Evolutionary conservation across 2,888 invertebrate species (phyloP).

Genomic region (Hypsopygia costalis): DNA sequence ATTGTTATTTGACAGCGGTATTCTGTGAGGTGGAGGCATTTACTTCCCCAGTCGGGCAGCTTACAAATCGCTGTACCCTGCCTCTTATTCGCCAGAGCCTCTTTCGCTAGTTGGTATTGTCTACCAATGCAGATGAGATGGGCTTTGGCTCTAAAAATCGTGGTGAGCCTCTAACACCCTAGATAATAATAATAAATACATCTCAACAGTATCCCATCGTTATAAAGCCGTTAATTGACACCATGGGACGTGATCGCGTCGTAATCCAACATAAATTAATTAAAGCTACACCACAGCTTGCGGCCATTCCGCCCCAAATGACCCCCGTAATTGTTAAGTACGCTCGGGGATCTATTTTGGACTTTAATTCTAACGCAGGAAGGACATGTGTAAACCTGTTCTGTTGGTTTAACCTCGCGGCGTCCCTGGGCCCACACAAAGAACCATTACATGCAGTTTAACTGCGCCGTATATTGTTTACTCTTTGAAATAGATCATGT

Average conservation of each 20-base stretch:
- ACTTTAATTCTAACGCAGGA: neutral
- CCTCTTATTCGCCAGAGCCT: no score
- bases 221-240: no score
- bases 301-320: neutral
- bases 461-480: slow-evolving; percentile 1
- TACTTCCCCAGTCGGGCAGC: no score
- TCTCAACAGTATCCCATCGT: no score
- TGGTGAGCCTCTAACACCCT: no score
- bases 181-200: no score
- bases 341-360: neutral
- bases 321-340: neutral
- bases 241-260: neutral
- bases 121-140: no score
- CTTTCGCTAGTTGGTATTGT: no score
- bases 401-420: neutral
- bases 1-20: no score
- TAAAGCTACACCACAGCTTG: neutral
- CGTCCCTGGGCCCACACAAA: neutral
- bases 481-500: neutral
- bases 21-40: no score
- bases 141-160: no score
- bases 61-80: no score
- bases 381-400: neutral
- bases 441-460: slow-evolving; percentile 1
- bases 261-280: neutral